Evolutionary conservation across 2,113 vertebrate genomes (phyloP), one percentile per base, ranked within the genome.

Genomic region (Pyxicephalus adspersus): DNA sequence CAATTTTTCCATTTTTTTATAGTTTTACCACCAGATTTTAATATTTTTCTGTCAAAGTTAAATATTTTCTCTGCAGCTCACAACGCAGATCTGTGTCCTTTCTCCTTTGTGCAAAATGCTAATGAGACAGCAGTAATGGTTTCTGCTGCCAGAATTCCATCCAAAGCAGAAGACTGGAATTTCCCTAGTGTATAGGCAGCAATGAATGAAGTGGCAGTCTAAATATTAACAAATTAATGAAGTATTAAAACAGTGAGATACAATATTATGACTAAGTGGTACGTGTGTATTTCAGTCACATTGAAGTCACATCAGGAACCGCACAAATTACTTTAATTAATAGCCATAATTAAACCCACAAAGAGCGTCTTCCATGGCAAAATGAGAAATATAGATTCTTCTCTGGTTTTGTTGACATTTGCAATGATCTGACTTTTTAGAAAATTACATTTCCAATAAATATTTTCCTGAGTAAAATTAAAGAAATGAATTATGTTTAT

Each of bases 221-320:
- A 73, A 71, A 64, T 64, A 81, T 73, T 81, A 73, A 64, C 67
- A 73, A 45, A 64, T 81, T 73, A 80, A 80, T 71, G 77, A 61
- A 81, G 67, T 72, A 81, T 73, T 81, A 64, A 81, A 64, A 23
- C 50, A 54, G 54, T 55, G 68, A 64, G 67, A 71, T 63, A 64
- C 60, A 72, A 81, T 81, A 81, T 81, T 81, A 81, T 73, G 78
- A 81, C 61, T 63, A 72, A 81, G 38, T 81, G 54, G 19, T 64
- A 61, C 54, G 66, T 54, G 58, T 64, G 57, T 25, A 31, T 19
- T 73, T 34, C 50, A 26, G 18, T 73, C n/a, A 22, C 78, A 52
- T 26, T 51, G 20, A 71, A 52, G 19, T 45, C 57, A 64, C 38
- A 38, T 38, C 34, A 70, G 54, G 18, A 29, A 52, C 77, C 57